Conservation (phyloP, 2,888 invertebrate genomes). For the Euzetes globulus region DNA sequence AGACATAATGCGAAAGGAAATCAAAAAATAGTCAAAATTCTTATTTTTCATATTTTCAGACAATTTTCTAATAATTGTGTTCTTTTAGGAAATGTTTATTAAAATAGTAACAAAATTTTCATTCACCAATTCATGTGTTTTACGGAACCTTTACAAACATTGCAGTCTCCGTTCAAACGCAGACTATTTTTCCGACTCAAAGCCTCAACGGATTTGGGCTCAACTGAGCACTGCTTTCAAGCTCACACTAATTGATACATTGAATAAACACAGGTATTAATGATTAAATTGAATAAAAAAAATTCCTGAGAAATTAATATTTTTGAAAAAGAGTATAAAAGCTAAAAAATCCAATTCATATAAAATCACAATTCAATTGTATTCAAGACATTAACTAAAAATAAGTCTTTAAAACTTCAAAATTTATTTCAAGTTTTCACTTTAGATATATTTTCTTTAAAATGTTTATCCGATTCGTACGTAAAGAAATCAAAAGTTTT, state of each 20-base stretch:
- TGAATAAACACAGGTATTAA: no score
- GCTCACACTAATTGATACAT: neutral
- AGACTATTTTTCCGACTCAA: neutral
- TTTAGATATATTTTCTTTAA: no score
- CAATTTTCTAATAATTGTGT: neutral
- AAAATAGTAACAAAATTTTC: neutral
- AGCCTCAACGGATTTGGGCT: neutral
- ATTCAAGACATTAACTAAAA: neutral
- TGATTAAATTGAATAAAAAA: no score
- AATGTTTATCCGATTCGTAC: conserved; percentile 1
- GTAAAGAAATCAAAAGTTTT: neutral
- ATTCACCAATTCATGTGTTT: neutral
- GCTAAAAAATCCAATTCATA: neutral
- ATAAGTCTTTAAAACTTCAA: neutral
- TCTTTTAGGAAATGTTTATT: conserved; percentile 13
- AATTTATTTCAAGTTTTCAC: no score
- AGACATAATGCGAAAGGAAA: neutral
- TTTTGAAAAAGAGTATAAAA: no score
- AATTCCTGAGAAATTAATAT: no score
- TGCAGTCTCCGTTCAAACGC: neutral
- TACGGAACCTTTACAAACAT: neutral
- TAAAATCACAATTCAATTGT: neutral
- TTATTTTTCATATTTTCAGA: neutral
- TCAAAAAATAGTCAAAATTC: neutral
- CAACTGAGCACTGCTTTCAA: conserved; percentile 8